Base-by-base conservation (phyloP, 1,140 invertebrate species). In the Phenacoccus solenopsis region DNA sequence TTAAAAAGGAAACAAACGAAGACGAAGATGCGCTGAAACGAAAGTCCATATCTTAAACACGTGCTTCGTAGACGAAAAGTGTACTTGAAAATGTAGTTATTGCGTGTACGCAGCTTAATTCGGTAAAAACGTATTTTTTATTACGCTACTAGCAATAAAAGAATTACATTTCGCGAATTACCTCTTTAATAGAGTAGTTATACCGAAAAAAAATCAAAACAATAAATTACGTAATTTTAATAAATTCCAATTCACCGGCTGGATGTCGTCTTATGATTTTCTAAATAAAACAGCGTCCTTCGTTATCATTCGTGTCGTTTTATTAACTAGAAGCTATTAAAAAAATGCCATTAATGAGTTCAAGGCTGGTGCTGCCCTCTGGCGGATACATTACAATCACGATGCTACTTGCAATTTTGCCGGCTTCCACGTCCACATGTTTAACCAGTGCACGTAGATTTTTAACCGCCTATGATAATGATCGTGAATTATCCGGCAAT, bases 261-360 rank as follows among this genome's bases (percentile, higher is more conserved):
- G 20, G 38, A 49, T 49, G 38, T 16, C 38, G 38, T 49, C 38
- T 49, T 49, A 10, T 49, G 13, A 16, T 16, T 49, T 49, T 49
- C 38, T 49, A 16, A 49, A 49, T 49, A 49, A 49, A 49, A 49
- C 38, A 49, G 38, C 38, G 38, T 49, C 38, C 38, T 49, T 49
- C 38, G 16, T 49, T 49, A 49, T 16, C 38, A 49, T 49, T 49
- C 38, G 38, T 49, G 38, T 49, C 38, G 20, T 49, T 49, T 49
- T 49, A 49, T 49, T 49, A 49, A 49, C 38, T 49, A 49, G 38
- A 49, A 49, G 38, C 38, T 49, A 49, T 49, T n/a, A n/a, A 49
- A 49, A 49, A 49, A 49, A 49, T 49, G 38, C 38, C 38, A 49
- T 49, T 49, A 49, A 49, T 49, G 38, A 49, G 38, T 49, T 49